Evolutionary conservation across 1,140 invertebrate genomes (phyloP).

Genomic region (Drosophila hydei): DNA sequence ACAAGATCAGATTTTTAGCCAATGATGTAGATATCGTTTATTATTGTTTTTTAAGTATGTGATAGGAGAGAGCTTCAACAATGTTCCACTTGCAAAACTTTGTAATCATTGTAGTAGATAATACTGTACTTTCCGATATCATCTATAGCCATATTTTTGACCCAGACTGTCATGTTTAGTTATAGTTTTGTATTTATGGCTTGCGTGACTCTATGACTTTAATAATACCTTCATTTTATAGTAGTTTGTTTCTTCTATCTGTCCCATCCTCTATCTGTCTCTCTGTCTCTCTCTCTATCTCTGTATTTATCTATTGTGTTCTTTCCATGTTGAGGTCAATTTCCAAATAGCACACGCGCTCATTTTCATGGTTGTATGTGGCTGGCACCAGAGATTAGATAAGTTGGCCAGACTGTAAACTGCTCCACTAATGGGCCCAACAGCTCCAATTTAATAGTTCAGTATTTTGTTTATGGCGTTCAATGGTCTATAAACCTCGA

Average conservation of each 20-base stretch:
- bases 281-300: neutral
- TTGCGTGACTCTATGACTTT: constrained; percentile 55
- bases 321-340: constrained; percentile 43
- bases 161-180: too few species aligned
- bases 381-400: constrained; percentile 22
- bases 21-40: too few species aligned
- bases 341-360: constrained; percentile 52
- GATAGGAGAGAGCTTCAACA: too few species aligned
- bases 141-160: too few species aligned
- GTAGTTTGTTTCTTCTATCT: constrained; percentile 24
- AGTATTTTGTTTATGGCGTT: constrained; percentile 1
- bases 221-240: constrained; percentile 35
- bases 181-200: neutral
- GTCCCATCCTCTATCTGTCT: neutral
- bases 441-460: constrained; percentile 2
- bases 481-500: neutral
- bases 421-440: neutral
- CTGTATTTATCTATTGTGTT: too few species aligned
- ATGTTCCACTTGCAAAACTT: too few species aligned
- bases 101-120: too few species aligned
- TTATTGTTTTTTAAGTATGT: too few species aligned
- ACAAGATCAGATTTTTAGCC: too few species aligned
- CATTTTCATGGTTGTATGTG: constrained; percentile 30
- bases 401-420: constrained; percentile 11
- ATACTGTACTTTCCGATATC: too few species aligned